Base-by-base conservation (phyloP, 2,888 invertebrate genomes). In the Drosophila diplacantha region DNA sequence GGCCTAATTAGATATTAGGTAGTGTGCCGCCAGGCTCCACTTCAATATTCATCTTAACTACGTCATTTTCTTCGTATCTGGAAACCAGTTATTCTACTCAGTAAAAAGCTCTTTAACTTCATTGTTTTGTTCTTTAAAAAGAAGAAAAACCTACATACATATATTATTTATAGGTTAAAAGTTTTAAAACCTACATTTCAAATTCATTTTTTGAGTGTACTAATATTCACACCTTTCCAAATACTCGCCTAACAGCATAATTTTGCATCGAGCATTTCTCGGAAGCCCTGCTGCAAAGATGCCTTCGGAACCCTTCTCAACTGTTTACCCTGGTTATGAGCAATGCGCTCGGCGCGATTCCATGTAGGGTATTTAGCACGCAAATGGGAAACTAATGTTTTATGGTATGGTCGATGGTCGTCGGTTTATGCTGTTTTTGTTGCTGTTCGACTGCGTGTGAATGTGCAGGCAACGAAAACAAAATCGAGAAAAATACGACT, bases 341-440 rank as follows among this genome's bases (percentile, higher is more conserved):
- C 20, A 20, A 50, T 64, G 37, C 69, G 65, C 66, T 49, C n/a
- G 31, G 4, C 6, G 5, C 9, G 58, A 50, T 62, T 43, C 61
- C 58, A 63, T 62, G 76, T 79, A 78, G 78, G 76, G 78, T 81
- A 81, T 76, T 78, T 79, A 78, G 78, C 78, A 79, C 78, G 80
- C 79, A 79, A 79, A 79, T 79, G 82, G 80, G 75, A 79, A 79
- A 82, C 82, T 82, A 79, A 79, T 79, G 80, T 80, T 81, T 81
- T 79, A 79, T 81, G 82, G 80, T 70, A 63, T 57, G 73, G 55
- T 59, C 69, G 74, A 68, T 70, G 71, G 60, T 60, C 35, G 60
- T 38, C 55, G 55, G 56, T 61, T 57, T 63, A 58, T 54, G 56
- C 68, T 60, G 52, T 63, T 50, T 58, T 54, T 58, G 52, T 73